These are phyloP conservation scores for Drosophila nigricruria DNA, from an alignment of 2,888 invertebrate species.

Conservation along the genomic window DNA sequence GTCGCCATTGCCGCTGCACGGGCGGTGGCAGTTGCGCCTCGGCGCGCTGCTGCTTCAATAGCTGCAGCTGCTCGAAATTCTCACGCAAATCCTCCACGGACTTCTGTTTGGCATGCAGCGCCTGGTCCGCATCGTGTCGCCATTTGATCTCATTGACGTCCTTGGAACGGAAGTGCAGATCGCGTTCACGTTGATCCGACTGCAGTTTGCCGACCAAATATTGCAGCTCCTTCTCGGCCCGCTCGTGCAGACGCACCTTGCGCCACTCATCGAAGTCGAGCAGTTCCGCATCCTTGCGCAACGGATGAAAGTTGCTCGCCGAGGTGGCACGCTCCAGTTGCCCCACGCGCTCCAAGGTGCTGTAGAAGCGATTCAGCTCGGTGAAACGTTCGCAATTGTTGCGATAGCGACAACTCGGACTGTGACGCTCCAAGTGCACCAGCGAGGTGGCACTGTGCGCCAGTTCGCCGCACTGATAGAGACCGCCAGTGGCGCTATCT, in stretches of 20 bases:
- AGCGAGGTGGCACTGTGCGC: conserved; percentile 85
- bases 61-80: conserved; percentile 89
- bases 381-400: conserved; percentile 92
- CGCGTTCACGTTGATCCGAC: conserved; percentile 92
- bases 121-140: conserved; percentile 91
- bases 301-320: conserved; percentile 89
- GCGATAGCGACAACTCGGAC: conserved; percentile 84
- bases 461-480: conserved; percentile 82
- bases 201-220: conserved; percentile 91
- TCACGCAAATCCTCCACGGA: conserved; percentile 94
- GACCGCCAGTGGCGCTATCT: conserved; percentile 30
- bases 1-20: conserved; percentile 89
- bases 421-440: conserved; percentile 85
- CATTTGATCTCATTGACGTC: conserved; percentile 91
- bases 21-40: conserved; percentile 75
- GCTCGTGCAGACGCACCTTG: conserved; percentile 91
- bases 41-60: conserved; percentile 85
- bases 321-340: conserved; percentile 92
- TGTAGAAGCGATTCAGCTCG: conserved; percentile 94
- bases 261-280: conserved; percentile 96
- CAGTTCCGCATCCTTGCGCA: conserved; percentile 91
- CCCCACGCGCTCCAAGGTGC: conserved; percentile 93
- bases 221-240: conserved; percentile 93
- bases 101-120: conserved; percentile 92
- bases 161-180: conserved; percentile 92